Conservation (phyloP, 2,797 vertebrate species). For the Lophotriccus pileatus region DNA sequence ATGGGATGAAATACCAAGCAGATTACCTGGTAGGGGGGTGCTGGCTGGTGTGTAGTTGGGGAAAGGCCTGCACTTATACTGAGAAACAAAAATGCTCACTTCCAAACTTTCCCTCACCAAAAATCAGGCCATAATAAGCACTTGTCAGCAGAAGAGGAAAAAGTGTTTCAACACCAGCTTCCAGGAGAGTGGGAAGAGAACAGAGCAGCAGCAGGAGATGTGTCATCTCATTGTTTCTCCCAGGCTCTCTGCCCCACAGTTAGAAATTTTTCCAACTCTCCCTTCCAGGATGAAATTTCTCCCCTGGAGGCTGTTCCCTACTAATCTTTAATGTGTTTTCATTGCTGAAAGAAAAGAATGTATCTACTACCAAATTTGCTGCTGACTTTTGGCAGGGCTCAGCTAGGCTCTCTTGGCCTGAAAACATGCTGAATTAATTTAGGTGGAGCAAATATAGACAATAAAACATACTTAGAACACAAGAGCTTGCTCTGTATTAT, state of each 20-base stretch:
- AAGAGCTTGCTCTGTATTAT: conserved; percentile 28
- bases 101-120: neutral
- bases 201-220: neutral
- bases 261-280: neutral
- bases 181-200: neutral
- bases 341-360: conserved; percentile 27
- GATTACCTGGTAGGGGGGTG: neutral
- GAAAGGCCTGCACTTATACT: neutral
- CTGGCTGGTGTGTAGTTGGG: neutral
- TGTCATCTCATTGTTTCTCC: neutral
- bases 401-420: neutral
- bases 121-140: neutral
- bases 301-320: neutral
- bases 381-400: conserved; percentile 38
- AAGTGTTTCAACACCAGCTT: neutral
- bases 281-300: neutral
- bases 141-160: neutral
- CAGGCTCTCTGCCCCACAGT: neutral
- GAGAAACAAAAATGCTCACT: neutral
- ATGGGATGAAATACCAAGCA: neutral
- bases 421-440: conserved; percentile 43
- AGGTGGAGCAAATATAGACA: conserved; percentile 15
- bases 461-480: neutral
- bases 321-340: neutral
- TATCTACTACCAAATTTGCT: conserved; percentile 30